These are phyloP conservation scores for Drosophila infuscata DNA, from an alignment of 2,888 invertebrate genomes.

Conservation along the genomic window DNA sequence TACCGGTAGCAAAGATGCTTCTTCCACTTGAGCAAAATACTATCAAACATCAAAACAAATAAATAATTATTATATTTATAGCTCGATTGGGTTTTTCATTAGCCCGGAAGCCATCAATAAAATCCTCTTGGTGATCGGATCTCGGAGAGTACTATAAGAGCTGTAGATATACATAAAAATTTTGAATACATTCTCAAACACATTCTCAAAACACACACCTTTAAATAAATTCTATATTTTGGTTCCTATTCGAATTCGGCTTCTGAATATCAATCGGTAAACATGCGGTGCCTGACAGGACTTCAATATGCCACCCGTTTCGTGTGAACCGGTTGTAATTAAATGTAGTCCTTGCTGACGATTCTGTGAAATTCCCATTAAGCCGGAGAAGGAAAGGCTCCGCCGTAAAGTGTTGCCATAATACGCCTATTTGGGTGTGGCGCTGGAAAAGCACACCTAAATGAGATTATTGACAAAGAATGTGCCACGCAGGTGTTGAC, in stretches of 20 bases:
- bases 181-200: neutral
- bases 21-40: neutral
- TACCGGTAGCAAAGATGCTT: no score
- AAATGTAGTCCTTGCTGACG: neutral
- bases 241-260: neutral
- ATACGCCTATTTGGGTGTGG: conserved; percentile 21
- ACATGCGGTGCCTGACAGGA: neutral
- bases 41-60: neutral
- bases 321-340: neutral
- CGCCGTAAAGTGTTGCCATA: conserved; percentile 26
- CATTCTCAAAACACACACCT: neutral
- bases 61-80: neutral
- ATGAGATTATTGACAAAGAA: conserved; percentile 45
- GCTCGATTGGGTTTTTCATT: neutral
- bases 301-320: neutral
- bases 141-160: no score
- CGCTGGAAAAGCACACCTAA: conserved; percentile 23
- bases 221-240: neutral
- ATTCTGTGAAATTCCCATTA: conserved; percentile 33
- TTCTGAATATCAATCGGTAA: neutral
- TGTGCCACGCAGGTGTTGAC: conserved; percentile 1
- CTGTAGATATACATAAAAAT: no score
- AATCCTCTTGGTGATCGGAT: no score
- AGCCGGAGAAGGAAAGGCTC: neutral
- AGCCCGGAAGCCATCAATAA: no score